A percentile compares a stretch with the other conserved stretches of the same genome.
Conservation (phyloP, 2,113 vertebrate genomes). For the Neogobius melanostomus region DNA sequence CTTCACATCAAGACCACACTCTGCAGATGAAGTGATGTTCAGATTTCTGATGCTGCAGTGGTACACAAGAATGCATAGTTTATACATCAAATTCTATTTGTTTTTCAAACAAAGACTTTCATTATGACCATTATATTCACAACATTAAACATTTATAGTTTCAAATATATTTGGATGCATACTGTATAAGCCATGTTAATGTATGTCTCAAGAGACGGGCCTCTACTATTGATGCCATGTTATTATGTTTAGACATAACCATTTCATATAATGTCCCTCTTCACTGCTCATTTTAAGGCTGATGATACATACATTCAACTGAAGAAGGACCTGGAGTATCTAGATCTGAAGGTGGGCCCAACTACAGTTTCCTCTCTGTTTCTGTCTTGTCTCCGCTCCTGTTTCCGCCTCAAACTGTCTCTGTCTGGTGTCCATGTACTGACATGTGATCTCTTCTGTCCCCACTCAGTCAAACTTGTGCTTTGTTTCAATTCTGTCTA, state of each 20-base stretch:
- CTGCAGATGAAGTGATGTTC: constrained; percentile 22
- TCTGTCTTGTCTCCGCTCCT: constrained; percentile 33
- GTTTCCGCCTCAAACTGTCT: constrained; percentile 24
- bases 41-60: constrained; percentile 34
- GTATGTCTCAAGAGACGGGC: constrained; percentile 40
- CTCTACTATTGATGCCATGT: constrained; percentile 12
- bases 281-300: constrained; percentile 82
- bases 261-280: constrained; percentile 71
- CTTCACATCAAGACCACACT: constrained; percentile 10
- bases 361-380: constrained; percentile 52
- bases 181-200: constrained; percentile 38
- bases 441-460: constrained; percentile 14
- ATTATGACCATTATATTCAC: constrained; percentile 40
- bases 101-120: constrained; percentile 35
- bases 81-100: constrained; percentile 22
- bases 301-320: constrained; percentile 97
- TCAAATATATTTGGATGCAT: not conserved
- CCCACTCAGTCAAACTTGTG: constrained; percentile 30
- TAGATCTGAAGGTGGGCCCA: constrained; percentile 94
- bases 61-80: constrained; percentile 46
- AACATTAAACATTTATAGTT: constrained; percentile 9
- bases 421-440: constrained; percentile 29
- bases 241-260: constrained; percentile 46
- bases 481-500: constrained; percentile 10
- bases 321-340: constrained; percentile 98